Base-by-base conservation (phyloP, 2,797 vertebrate species). In the Hypotaenidia philippensis region DNA sequence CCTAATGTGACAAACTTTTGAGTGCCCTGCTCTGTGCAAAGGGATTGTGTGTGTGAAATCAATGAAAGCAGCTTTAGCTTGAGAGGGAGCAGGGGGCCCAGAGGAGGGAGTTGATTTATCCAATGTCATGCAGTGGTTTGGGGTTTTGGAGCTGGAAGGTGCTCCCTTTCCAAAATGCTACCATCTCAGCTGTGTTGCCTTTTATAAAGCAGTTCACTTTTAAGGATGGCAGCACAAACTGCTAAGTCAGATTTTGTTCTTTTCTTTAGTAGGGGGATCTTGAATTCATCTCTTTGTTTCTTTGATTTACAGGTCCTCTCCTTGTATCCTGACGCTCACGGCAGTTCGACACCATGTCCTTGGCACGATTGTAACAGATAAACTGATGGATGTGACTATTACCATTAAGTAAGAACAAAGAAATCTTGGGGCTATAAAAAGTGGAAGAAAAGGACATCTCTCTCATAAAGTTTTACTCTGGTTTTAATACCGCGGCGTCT, bases 331-430 rank as follows among this genome's bases (percentile, higher is more conserved):
- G 97, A 99, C 99, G 0, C 98, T 99, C 84, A 99, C 99, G 34
- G 99, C 99, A 11, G 98, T 99, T 86, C 98, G 99, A 50, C 99
- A 99, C 96, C 99, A 99, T 85, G 99, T 99, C 98, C 99, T 99
- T 3, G 99, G 99, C 57, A 98, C 99, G 4, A 98, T 99, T 95
- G 98, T 99, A 74, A 99, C 99, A 1, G 99, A 99, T 98, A 99
- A 99, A 97, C 97, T 99, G 95, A 98, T 99, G 65, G 99, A 99
- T 63, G 99, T 99, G 96, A 99, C 99, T 1, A 96, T 99, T 85
- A 99, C 99, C 38, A 99, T 99, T 97, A 99, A 99, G 99, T 99
- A 98, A 98, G 98, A 93, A 20, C 14, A 19, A 63, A 45, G 52
- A 83, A 72, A 70, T 87, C 1, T 3, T 68, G 40, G 26, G 29